A percentile compares a stretch with the other conserved stretches of the same genome.
phyloP scores from a whole-genome alignment of 2,888 invertebrate genomes.

The Hirtodrosophila cameraria region DNA sequence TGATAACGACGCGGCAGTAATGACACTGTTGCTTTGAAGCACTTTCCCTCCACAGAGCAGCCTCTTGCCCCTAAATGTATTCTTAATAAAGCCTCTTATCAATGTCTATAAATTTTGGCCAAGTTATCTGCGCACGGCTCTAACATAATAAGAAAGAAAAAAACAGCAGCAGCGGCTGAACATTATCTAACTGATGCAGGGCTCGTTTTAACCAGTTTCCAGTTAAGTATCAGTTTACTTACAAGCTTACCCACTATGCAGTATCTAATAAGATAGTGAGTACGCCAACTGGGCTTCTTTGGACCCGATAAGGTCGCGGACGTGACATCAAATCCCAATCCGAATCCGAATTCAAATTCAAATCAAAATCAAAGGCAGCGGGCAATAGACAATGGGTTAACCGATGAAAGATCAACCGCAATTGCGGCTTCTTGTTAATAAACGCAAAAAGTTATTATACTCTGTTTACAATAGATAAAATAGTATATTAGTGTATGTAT shows the following conservation, averaged over 20 bases:
- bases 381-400: not conserved
- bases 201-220: slow-evolving; percentile 7
- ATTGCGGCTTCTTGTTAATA: slow-evolving; percentile 13
- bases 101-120: slow-evolving; percentile 31
- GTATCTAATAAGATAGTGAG: slow-evolving; percentile 10
- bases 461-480: too few relatives aligned
- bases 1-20: slow-evolving; percentile 30
- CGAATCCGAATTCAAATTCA: not conserved
- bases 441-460: too few relatives aligned
- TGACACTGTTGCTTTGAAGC: slow-evolving; percentile 20
- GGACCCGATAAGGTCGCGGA: slow-evolving; percentile 41
- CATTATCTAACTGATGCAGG: slow-evolving; percentile 40
- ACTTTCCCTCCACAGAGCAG: slow-evolving; percentile 30
- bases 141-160: too few relatives aligned
- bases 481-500: too few relatives aligned
- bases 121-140: slow-evolving; percentile 36
- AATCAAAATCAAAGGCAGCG: not conserved
- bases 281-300: not conserved
- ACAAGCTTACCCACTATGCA: slow-evolving; percentile 1
- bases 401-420: slow-evolving; percentile 7
- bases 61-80: too few relatives aligned
- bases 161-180: not conserved
- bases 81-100: slow-evolving; percentile 36
- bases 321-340: slow-evolving; percentile 23
- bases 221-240: slow-evolving; percentile 10